These are phyloP conservation scores for Spermophilus dauricus DNA, from an alignment of 2,113 vertebrate species.

Conservation along the genomic window DNA sequence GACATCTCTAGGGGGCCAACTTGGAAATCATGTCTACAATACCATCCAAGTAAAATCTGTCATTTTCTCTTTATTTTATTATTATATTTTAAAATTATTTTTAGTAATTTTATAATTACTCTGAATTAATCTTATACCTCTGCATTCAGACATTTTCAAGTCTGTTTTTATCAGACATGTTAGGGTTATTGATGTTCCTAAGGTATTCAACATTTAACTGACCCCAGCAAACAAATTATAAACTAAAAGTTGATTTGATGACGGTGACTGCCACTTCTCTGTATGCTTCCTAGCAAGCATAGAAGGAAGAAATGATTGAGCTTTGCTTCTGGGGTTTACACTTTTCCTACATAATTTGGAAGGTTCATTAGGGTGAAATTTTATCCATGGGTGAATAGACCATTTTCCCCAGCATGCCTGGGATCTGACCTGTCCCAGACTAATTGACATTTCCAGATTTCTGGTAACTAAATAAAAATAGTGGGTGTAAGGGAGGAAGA, in stretches of 20 bases:
- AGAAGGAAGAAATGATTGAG: too few species aligned
- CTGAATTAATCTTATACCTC: not conserved
- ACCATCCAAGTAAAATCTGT: not conserved
- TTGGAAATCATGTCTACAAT: not conserved
- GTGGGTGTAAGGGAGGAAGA: not conserved
- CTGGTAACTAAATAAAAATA: not conserved
- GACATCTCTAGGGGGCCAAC: accelerated
- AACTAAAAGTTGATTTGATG: not conserved
- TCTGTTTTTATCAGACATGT: not conserved
- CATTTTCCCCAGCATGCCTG: not conserved
- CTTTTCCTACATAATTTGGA: not conserved
- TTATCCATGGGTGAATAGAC: not conserved
- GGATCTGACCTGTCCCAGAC: not conserved
- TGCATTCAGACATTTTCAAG: not conserved
- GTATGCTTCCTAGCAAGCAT: not conserved
- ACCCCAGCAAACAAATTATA: not conserved
- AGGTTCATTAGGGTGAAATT: not conserved
- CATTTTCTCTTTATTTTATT: not conserved
- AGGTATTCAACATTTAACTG: not conserved
- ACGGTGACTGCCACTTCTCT: not conserved
- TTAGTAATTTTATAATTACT: not conserved
- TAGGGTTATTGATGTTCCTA: not conserved
- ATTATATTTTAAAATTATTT: not conserved
- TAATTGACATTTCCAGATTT: not conserved
- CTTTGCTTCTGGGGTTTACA: not conserved